Base-by-base conservation (phyloP, 1,140 invertebrate genomes). In the Wasmannia auropunctata region DNA sequence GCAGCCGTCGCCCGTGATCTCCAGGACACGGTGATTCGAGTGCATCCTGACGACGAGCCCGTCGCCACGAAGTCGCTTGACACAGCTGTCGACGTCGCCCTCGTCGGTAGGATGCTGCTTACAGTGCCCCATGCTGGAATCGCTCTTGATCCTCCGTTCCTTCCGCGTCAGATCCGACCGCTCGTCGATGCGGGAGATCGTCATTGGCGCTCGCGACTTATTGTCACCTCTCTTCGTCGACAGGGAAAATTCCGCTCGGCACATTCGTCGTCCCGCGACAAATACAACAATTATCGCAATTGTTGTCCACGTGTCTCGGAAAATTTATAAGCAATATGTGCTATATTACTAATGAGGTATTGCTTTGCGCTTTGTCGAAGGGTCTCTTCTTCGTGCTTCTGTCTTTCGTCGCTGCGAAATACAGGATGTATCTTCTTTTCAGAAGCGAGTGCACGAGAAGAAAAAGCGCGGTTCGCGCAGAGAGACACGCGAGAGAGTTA, bases 1-100 rank as follows among this genome's bases (percentile, higher is more conserved):
- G 56, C 94, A 94, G 4, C 94, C 94, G 63, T 95, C 94, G 0
- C 94, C 93, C 0, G 51, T 85, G 0, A 94, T 46, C 43, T 91
- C 76, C 1, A 94, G 79, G 0, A 70, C 43, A 0, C 85, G 85
- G 3, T 91, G 75, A 81, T 94, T 94, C 16, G 72, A 88, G 4
- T 75, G 31, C 28, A 92, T 77, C 14, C 74, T 74, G 7, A 94
- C 10, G 8, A 81, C 77, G 0, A 94, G 76, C 7, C 93, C 93
- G 54, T 94, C 93, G 0, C 94, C 94, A 0, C 43, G 65, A 1
- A 93, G 91, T 69, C 67, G 87, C 46, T 69, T 70, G 54, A 79
- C 14, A 11, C 43, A 37, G 7, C 75, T 16, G 10, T 34, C 34
- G 7, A 8, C 25, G 1, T 22, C 14, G 3, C 6, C 22, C 31